Base-by-base conservation (phyloP, 1,140 invertebrate genomes). In the Zaprionus taronus region DNA sequence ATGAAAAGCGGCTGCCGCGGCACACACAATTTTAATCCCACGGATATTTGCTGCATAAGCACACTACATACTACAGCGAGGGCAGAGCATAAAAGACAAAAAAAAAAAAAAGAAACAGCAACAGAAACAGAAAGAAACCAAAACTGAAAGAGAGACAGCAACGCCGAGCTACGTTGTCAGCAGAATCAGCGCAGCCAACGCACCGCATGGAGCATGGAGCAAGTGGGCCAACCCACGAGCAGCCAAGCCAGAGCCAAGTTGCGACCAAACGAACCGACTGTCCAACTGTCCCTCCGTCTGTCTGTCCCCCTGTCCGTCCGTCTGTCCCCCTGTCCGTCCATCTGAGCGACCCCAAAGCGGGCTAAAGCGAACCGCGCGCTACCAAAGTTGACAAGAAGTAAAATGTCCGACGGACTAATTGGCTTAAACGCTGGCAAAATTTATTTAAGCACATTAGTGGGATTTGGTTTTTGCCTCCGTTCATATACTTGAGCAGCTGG, bases 391-490 rank as follows among this genome's bases (percentile, higher is more conserved):
- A 92, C 91, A 92, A 89, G 91, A 92, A 92, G 91, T 91, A 91
- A 92, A 92, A 92, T 92, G 91, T 92, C 85, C 86, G 85, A 91
- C 84, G 91, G 91, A 92, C 91, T 92, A 92, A 92, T 92, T 92
- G 91, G 91, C 91, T 92, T 92, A 92, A 92, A 92, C 85, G 85
- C 85, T 90, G 85, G 85, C 82, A 85, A 92, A 92, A 92, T 92
- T 92, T 92, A 92, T 92, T 92, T 92, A 92, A 92, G 83, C 84
- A 92, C 91, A 92, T 92, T 92, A 92, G 91, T 92, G 91, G 91
- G 91, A 91, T 92, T 92, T 89, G 85, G 78, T 84, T 84, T 87
- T 82, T 82, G 76, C 77, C 79, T 62, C 63, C 15, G 28, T 34
- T 47, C 56, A 51, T 68, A 67, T 44, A 49, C 51, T 20, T 71